Conservation (phyloP, 2,113 vertebrate genomes). For the Talpa occidentalis region DNA sequence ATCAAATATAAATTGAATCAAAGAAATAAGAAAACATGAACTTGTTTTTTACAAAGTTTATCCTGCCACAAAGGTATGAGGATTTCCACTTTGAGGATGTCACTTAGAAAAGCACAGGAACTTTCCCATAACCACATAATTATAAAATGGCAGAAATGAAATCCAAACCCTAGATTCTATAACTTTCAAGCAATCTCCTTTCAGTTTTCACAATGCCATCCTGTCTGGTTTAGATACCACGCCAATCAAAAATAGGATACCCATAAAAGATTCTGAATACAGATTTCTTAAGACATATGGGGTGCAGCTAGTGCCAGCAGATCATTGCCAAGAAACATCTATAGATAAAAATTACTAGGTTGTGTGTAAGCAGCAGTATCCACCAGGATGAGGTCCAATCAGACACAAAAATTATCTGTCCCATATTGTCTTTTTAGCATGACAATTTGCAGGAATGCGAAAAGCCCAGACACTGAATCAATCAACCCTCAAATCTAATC, state of each 20-base stretch:
- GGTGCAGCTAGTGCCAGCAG: background rate
- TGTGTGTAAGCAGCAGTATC: background rate
- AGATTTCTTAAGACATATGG: background rate
- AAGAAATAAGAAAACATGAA: slow-evolving; percentile 26
- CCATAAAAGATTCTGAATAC: slow-evolving; percentile 18
- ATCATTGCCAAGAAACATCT: background rate
- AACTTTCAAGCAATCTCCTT: background rate
- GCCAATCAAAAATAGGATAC: slow-evolving; percentile 36
- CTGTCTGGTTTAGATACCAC: slow-evolving; percentile 21
- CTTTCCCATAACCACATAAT: background rate
- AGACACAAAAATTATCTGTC: background rate
- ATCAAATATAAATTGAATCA: slow-evolving; percentile 17
- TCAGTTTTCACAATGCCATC: slow-evolving; percentile 34
- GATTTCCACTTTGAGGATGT: background rate
- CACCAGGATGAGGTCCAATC: background rate
- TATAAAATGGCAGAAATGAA: slow-evolving; percentile 10
- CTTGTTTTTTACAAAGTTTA: background rate
- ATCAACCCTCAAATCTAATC: background rate
- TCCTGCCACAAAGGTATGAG: background rate
- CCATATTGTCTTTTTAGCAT: background rate
- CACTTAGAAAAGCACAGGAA: slow-evolving; percentile 4
- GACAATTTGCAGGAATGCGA: background rate
- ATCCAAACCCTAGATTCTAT: slow-evolving; percentile 11
- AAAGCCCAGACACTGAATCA: background rate
- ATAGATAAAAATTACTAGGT: background rate